Base-by-base conservation (phyloP, 2,797 vertebrate genomes). In the Leuciscus waleckii region DNA sequence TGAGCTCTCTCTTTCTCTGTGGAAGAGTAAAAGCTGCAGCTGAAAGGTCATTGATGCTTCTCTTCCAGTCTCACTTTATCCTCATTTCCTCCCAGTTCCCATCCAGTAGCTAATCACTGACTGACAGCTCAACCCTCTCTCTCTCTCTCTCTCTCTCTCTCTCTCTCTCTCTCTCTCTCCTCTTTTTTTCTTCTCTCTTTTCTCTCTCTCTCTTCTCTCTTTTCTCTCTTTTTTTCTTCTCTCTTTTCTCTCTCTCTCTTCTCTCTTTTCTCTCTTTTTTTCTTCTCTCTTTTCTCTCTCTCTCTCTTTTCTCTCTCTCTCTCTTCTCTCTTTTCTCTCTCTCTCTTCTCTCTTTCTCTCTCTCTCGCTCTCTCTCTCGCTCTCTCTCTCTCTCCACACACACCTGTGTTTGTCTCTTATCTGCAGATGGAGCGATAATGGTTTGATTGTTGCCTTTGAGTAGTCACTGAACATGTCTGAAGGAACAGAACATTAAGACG, bases 51-150 rank as follows among this genome's bases (percentile, higher is more conserved):
- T 80, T 63, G 81, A 49, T 70, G 74, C 82, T 85, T 75, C 46
- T 73, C 7, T 56, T 46, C 58, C 65, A 54, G 11, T 43, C 68
- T 65, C 37, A 56, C 83, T 89, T 88, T 90, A 87, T 91, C 87
- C 84, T 89, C 90, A 91, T 90, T 83, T 86, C 87, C 89, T 90
- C 87, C 84, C 49, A 29, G 51, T 79, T 84, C 75, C 37, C 75
- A 88, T 88, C 78, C 81, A 76, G 51, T 71, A 73, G 81, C 85
- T 82, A 87, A 70, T 82, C 87, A 89, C 26, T 84, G 83, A 88
- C 87, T 82, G 65, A 69, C 63, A 88, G 81, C 74, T 75, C 56
- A 65, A 46, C 71, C 58, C 79, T 9, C 14, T 5, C 46, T 16
- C 46, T 49, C 6, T 56, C 17, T 51, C 17, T 51, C 17, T 19